Evolutionary conservation across 1,140 invertebrate genomes (phyloP), one percentile per base, ranked within the genome.

Genomic region (Drosophila mayri): DNA sequence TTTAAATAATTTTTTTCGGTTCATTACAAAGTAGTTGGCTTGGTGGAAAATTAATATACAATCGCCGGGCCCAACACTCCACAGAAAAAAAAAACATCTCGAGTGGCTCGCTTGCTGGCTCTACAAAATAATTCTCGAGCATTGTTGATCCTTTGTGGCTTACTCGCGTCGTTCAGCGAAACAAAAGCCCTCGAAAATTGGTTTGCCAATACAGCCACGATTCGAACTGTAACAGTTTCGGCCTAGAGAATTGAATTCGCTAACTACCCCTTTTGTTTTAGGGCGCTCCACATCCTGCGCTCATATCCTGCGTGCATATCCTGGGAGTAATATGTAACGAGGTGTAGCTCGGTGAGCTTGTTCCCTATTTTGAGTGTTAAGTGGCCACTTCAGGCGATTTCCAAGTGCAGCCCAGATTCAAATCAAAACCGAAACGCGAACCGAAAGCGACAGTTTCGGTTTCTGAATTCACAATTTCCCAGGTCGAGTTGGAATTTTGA

Each of bases 61-160:
- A 73, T 43, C 46, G 73, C 35, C 49, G 44, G 38, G 38, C 38
- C 32, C 22, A 47, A 70, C 46, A 43, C 20, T 40, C 32, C 28
- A 71, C 14, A 35, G 11, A 22, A 25, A 22, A 44, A 41, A 43
- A 46, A 16, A 46, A 46, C 28, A 63, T 14, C 43, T 67, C 38
- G 63, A 84, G 81, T 86, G 81, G 41, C 67, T 67, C 54, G 67
- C 62, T 84, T 84, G 85, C 84, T 80, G 84, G 85, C 73, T 72
- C 85, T 90, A 90, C 85, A 90, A 87, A 81, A 90, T 90, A 90
- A 90, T 90, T 90, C 67, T 85, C 86, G 41, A 85, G 85, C 85
- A 58, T 90, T 90, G 85, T 90, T 90, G 85, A 90, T 90, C 85
- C 85, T 90, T 90, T 90, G 85, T 90, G 85, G 85, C 85, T 90